These are phyloP conservation scores for Himalopsyche anomala DNA, from an alignment of 2,888 invertebrate genomes.

Conservation along the genomic window DNA sequence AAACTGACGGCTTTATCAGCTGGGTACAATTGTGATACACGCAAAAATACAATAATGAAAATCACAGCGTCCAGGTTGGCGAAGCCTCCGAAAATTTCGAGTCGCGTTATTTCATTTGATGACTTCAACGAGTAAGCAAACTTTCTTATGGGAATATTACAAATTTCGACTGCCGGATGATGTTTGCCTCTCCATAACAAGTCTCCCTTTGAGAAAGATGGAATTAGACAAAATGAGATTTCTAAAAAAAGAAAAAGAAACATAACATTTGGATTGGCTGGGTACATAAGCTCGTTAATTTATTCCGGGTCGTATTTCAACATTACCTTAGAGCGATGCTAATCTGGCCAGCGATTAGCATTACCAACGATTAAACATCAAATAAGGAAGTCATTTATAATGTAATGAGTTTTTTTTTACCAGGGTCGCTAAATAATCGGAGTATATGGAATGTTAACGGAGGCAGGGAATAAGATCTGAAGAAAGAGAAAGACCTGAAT, in stretches of 20 bases:
- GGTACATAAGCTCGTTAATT: background rate
- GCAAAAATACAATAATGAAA: too few relatives aligned
- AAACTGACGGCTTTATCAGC: too few relatives aligned
- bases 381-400: too few relatives aligned
- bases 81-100: background rate
- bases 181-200: conserved; percentile 17
- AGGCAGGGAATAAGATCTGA: too few relatives aligned
- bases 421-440: too few relatives aligned
- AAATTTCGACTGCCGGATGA: conserved; percentile 6
- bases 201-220: background rate
- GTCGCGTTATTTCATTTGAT: conserved; percentile 14
- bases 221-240: conserved; percentile 31
- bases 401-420: too few relatives aligned
- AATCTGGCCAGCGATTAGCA: too few relatives aligned
- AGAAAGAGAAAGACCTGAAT: too few relatives aligned
- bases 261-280: background rate
- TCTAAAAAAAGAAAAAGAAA: background rate
- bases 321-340: too few relatives aligned
- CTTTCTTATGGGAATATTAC: conserved; percentile 22
- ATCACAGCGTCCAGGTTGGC: background rate
- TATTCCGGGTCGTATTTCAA: background rate
- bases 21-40: too few relatives aligned
- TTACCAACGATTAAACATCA: too few relatives aligned
- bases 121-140: conserved; percentile 21
- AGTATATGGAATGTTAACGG: too few relatives aligned